phyloP scores from a whole-genome alignment of 2,888 invertebrate genomes.

The Eilema griseolum region DNA sequence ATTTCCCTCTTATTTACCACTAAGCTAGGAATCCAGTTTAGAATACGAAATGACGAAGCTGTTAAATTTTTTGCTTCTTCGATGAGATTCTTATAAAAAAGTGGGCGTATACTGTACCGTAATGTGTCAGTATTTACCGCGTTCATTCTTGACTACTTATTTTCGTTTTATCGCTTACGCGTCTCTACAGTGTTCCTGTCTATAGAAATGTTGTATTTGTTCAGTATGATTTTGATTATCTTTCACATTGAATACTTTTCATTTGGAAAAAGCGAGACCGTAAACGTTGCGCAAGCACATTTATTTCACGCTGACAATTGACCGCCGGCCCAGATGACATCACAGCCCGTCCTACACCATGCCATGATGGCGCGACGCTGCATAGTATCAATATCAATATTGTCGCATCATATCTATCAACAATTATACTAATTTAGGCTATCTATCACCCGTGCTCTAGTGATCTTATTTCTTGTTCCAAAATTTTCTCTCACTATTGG shows the following conservation, averaged over 20 bases:
- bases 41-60: constrained; percentile 32
- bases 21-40: constrained; percentile 28
- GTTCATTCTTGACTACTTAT: constrained; percentile 34
- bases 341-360: constrained; percentile 53
- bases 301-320: constrained; percentile 64
- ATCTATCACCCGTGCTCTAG: constrained; percentile 57
- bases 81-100: constrained; percentile 35
- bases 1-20: constrained; percentile 41
- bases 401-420: constrained; percentile 51
- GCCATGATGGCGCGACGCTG: constrained; percentile 37
- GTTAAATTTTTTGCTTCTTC: constrained; percentile 38
- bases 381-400: constrained; percentile 52
- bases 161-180: constrained; percentile 34
- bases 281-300: constrained; percentile 44
- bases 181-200: constrained; percentile 23
- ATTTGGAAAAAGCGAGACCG: constrained; percentile 35
- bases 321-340: constrained; percentile 73
- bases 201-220: constrained; percentile 33
- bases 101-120: constrained; percentile 41
- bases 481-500: constrained; percentile 27
- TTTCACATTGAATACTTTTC: constrained; percentile 39
- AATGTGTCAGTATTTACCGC: constrained; percentile 40
- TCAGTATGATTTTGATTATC: constrained; percentile 31
- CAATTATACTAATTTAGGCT: constrained; percentile 55
- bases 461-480: constrained; percentile 49